phyloP scores from a whole-genome alignment of 92 coral and sea anemone genomes.

The Bergia puertoricense region DNA sequence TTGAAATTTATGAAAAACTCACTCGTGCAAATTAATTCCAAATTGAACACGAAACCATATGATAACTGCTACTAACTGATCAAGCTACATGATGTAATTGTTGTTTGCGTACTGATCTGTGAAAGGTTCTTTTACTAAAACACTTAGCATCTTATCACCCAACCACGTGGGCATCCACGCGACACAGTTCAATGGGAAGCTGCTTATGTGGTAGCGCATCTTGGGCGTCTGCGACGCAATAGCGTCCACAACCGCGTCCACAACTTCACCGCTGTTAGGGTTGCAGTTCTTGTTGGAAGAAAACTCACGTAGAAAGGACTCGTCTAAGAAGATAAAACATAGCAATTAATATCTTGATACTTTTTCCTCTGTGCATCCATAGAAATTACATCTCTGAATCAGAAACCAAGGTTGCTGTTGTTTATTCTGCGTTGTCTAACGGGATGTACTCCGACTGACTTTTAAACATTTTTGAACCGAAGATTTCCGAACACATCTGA shows the following conservation, averaged over 20 bases:
- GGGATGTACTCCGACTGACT: too few relatives aligned
- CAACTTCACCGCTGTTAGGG: not conserved
- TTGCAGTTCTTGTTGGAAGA: not conserved
- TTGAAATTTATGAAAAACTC: too few relatives aligned
- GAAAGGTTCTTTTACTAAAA: slow-evolving; percentile 14
- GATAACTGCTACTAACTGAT: too few relatives aligned
- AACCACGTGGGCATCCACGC: slow-evolving; percentile 34
- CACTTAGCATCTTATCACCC: not conserved
- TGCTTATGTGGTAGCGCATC: slow-evolving; percentile 33
- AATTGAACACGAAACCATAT: too few relatives aligned
- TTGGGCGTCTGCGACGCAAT: slow-evolving; percentile 38
- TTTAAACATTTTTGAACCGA: too few relatives aligned
- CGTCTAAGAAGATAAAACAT: not conserved
- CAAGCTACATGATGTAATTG: not conserved
- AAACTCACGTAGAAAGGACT: slow-evolving; percentile 4
- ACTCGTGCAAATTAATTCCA: too few relatives aligned
- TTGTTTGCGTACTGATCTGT: not conserved
- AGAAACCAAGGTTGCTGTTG: too few relatives aligned
- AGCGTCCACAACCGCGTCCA: not conserved
- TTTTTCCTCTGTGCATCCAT: too few relatives aligned
- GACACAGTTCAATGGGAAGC: not conserved
- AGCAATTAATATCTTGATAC: too few relatives aligned
- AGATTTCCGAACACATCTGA: too few relatives aligned
- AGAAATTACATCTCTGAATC: too few relatives aligned
- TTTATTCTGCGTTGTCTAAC: too few relatives aligned